Evolutionary conservation across 2,888 invertebrate species (phyloP).

Genomic region (Lissocephala sabroskyi): DNA sequence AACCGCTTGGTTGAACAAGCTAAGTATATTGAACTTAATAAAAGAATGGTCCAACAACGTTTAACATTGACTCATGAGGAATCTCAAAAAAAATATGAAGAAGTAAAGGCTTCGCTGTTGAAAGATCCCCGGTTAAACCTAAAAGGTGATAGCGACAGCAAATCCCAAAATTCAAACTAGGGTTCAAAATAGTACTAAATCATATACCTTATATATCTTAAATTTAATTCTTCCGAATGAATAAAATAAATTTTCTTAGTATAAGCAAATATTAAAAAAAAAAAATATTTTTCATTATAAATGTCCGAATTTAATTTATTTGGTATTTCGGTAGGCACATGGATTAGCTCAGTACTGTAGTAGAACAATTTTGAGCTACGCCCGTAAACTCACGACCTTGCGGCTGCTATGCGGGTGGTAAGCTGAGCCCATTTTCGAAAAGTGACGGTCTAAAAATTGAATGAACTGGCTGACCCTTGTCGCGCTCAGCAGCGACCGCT

Average conservation of each 20-base stretch:
- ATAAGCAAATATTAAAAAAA: too few relatives aligned
- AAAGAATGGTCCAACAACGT: constrained; percentile 71
- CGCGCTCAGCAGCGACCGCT: constrained; percentile 29
- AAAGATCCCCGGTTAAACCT: constrained; percentile 64
- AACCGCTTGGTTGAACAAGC: constrained; percentile 65
- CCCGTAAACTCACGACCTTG: too few relatives aligned
- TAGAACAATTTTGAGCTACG: too few relatives aligned
- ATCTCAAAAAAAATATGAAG: constrained; percentile 69
- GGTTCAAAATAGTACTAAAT: background rate
- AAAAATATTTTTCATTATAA: too few relatives aligned
- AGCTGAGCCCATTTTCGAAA: constrained; percentile 42
- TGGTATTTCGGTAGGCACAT: too few relatives aligned
- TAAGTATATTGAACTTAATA: constrained; percentile 67
- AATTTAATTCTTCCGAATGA: too few relatives aligned
- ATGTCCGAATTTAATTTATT: too few relatives aligned
- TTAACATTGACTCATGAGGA: constrained; percentile 69
- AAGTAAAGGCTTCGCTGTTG: constrained; percentile 62
- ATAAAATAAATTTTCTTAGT: too few relatives aligned
- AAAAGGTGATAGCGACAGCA: constrained; percentile 19
- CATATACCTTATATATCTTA: background rate
- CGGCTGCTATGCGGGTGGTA: constrained; percentile 39
- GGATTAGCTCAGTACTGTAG: too few relatives aligned
- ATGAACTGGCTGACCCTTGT: constrained; percentile 45
- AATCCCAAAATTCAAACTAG: constrained; percentile 19
- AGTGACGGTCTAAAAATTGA: constrained; percentile 64